These are phyloP conservation scores for silkworm (Bombyx mori) DNA, from an alignment of 1,140 invertebrate species.

Conservation along the genomic window ASM3026992v2 NC_085107.1:6083501-6084000, in stretches of 20 bases:
- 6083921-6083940: conserved; percentile 76
- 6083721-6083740: conserved; percentile 95
- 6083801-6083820: conserved; percentile 89
- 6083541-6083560: conserved; percentile 87
- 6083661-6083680: conserved; percentile 90
- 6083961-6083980: conserved; percentile 86
- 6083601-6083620: conserved; percentile 94
- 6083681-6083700: conserved; percentile 93
- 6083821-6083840: conserved; percentile 86
- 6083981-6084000: conserved; percentile 93
- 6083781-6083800: conserved; percentile 91
- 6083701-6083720: conserved; percentile 96
- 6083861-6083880: conserved; percentile 94
- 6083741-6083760: conserved; percentile 94
- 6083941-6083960: conserved; percentile 91
- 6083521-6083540: conserved; percentile 87
- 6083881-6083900: conserved; percentile 90
- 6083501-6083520: conserved; percentile 88
- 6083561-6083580: conserved; percentile 88
- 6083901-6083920: conserved; percentile 73
- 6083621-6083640: conserved; percentile 93
- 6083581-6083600: conserved; percentile 91
- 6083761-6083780: conserved; percentile 92
- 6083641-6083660: conserved; percentile 96
- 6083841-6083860: conserved; percentile 93